Base-by-base conservation (phyloP, 2,888 invertebrate species). In the Drosophila atripex region DNA sequence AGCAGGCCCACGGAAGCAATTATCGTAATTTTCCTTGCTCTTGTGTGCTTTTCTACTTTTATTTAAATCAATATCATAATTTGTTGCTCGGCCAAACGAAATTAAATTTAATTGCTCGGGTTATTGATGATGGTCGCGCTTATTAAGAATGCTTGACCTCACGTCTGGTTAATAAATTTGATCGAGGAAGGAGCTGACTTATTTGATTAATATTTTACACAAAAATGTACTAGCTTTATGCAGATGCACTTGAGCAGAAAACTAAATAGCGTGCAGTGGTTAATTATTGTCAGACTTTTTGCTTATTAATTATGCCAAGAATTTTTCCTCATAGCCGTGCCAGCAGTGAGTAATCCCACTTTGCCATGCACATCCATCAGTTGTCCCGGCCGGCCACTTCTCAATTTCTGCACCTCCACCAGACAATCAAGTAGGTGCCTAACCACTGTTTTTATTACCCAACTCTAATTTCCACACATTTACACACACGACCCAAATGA, bases 1-100 rank as follows among this genome's bases (percentile, higher is more conserved):
- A 75, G 60, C 61, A 52, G 60, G 49, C 46, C 64, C 68, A 61
- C 85, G 87, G 82, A 82, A 86, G 58, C 66, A 84, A 86, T 82
- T 82, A 86, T 86, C 87, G 74, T 82, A 78, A 82, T 84, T 76
- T 75, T 72, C 64, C 56, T 52, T 59, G 45, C 45, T 39, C 32
- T 50, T 69, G 54, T 55, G 16, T 38, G 38, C 30, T 23, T 46
- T 38, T 41, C 51, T 50, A 60, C 59, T 65, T 71, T 65, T 71
- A 76, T 78, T 76, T 71, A 73, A 77, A 77, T 80, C 71, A 77
- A 69, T 68, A 61, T 28, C 39, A 68, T 43, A 59, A 41, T 56
- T 64, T 46, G 52, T 45, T 68, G 45, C 32, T 60, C 53, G 32
- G 43, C 45, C 21, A 59, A 75, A 75, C 50, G 54, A 75, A 83